phyloP scores from a whole-genome alignment of 2,888 invertebrate species.

The Himalopsyche tibetana region DNA sequence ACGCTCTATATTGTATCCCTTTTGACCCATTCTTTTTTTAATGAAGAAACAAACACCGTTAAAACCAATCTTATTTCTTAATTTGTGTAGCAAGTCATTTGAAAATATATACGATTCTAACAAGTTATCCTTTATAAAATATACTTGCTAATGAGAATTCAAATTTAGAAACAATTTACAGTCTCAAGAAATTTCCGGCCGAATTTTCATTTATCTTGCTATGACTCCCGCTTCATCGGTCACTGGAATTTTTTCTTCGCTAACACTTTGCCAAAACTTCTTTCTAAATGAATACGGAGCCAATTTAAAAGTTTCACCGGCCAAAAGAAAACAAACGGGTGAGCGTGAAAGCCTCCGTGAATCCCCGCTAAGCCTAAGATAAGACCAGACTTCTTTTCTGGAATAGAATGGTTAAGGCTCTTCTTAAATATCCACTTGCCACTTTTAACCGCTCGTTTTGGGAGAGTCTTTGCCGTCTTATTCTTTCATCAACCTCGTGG shows the following conservation, averaged over 20 bases:
- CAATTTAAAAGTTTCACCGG: conserved; percentile 58
- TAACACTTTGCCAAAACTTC: not conserved
- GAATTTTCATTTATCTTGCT: not conserved
- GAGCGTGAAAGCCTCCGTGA: conserved; percentile 60
- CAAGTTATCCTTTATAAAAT: too few species aligned
- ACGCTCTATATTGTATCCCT: too few species aligned
- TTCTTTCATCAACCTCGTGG: conserved; percentile 40
- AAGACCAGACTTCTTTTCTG: conserved; percentile 49
- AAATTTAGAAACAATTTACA: too few species aligned
- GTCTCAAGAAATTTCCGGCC: too few species aligned
- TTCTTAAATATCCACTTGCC: conserved; percentile 56
- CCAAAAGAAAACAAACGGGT: conserved; percentile 59
- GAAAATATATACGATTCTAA: too few species aligned
- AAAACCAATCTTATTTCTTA: too few species aligned
- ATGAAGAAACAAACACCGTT: too few species aligned
- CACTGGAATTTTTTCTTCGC: conserved; percentile 7
- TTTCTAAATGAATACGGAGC: conserved; percentile 38
- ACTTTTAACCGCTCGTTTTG: conserved; percentile 58
- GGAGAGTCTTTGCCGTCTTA: not conserved
- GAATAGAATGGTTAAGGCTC: conserved; percentile 38
- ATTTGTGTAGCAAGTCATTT: too few species aligned
- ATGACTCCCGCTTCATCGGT: conserved; percentile 11
- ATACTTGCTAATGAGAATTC: too few species aligned
- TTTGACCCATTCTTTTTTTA: too few species aligned
- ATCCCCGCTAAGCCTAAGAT: conserved; percentile 59